Conservation (phyloP, 1,140 invertebrate species). For the Acyrthosiphon pisum region DNA sequence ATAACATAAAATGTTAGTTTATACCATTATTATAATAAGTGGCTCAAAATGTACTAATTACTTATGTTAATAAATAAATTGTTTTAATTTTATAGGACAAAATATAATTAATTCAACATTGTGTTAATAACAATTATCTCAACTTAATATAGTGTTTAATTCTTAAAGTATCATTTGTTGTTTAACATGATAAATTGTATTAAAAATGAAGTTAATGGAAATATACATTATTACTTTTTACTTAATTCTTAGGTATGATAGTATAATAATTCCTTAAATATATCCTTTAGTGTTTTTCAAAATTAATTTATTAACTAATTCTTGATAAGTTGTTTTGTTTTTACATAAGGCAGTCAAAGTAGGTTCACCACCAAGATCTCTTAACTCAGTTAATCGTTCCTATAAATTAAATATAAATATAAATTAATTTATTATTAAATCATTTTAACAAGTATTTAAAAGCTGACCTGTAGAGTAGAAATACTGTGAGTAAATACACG, state of each 20-base stretch:
- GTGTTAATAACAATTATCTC: neutral
- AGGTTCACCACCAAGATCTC: conserved; percentile 33
- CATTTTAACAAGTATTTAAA: neutral
- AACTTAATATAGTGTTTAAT: neutral
- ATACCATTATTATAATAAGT: too few relatives aligned
- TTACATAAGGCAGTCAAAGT: conserved; percentile 18
- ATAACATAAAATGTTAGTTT: too few relatives aligned
- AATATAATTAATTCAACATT: neutral
- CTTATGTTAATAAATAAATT: too few relatives aligned
- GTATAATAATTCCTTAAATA: neutral
- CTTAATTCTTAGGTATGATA: neutral
- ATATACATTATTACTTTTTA: neutral
- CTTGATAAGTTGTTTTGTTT: conserved; percentile 49
- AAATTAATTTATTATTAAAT: neutral
- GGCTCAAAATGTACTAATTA: too few relatives aligned
- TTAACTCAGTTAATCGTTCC: conserved; percentile 42
- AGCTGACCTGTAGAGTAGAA: conserved; percentile 31
- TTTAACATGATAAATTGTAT: neutral
- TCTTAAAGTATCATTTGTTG: neutral
- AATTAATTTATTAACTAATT: conserved; percentile 48
- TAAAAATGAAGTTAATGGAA: neutral
- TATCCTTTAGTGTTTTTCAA: neutral
- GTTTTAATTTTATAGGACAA: too few relatives aligned
- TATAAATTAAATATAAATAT: neutral
- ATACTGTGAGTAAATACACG: conserved; percentile 51